Percentiles rank a stretch among this genome's conserved stretches.
phyloP scores from a whole-genome alignment of 2,888 invertebrate genomes.

The Catocala sponsa region DNA sequence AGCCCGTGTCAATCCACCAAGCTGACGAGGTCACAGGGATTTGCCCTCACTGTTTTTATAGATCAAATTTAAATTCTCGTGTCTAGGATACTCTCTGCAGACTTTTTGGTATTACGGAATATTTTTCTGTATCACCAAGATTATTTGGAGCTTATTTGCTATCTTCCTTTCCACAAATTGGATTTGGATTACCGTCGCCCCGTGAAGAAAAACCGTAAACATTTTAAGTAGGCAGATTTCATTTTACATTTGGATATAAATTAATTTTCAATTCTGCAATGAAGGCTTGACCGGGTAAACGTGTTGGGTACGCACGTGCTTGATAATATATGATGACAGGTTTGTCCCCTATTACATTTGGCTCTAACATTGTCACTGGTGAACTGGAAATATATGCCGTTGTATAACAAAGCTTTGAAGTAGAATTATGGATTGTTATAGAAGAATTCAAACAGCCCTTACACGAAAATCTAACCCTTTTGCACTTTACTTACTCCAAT shows the following conservation, averaged over 20 bases:
- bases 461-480: too few relatives aligned
- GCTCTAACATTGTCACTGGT: conserved; percentile 3
- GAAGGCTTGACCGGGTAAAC: conserved; percentile 6
- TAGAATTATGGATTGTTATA: conserved; percentile 1
- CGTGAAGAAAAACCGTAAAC: not conserved
- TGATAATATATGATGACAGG: conserved; percentile 6
- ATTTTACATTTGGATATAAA: conserved; percentile 4
- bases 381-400: not conserved
- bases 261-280: conserved; percentile 10
- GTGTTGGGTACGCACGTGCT: conserved; percentile 5
- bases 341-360: conserved; percentile 12
- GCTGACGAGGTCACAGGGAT: conserved; percentile 50
- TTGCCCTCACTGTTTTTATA: conserved; percentile 30
- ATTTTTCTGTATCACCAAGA: conserved; percentile 34
- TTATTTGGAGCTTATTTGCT: conserved; percentile 29
- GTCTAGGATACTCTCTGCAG: conserved; percentile 42
- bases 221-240: not conserved
- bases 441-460: too few relatives aligned
- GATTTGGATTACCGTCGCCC: conserved; percentile 21
- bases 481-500: too few relatives aligned
- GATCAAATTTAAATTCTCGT: conserved; percentile 48
- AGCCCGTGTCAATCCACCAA: conserved; percentile 57
- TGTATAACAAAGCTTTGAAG: not conserved
- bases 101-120: conserved; percentile 23
- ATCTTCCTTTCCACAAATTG: conserved; percentile 13